Evolutionary conservation across 2,888 invertebrate genomes (phyloP).

Genomic region (Cantharis flavilabris): DNA sequence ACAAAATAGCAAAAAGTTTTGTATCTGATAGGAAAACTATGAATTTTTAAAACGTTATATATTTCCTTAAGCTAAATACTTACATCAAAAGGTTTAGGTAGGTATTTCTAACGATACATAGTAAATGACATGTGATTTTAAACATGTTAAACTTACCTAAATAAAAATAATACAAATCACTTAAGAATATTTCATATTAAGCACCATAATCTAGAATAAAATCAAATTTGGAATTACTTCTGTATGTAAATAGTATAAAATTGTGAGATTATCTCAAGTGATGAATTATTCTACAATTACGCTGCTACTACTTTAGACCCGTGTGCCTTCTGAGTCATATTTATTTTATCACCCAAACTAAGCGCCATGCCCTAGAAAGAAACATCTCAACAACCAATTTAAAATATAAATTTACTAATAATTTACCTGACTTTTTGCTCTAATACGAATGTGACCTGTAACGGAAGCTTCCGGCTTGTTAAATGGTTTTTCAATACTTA

Average conservation of each 20-base stretch:
- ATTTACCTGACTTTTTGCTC: conserved; percentile 95
- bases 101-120: background rate
- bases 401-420: conserved; percentile 13
- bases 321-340: conserved; percentile 80
- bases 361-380: conserved; percentile 91
- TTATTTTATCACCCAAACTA: conserved; percentile 97
- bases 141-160: background rate
- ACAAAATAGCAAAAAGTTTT: too few species aligned
- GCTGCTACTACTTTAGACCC: conserved; percentile 56
- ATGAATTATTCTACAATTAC: conserved; percentile 31
- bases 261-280: conserved; percentile 8
- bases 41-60: background rate
- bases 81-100: background rate
- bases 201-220: background rate
- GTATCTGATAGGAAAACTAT: background rate
- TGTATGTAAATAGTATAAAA: background rate
- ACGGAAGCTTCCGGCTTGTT: conserved; percentile 88
- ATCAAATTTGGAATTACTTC: background rate
- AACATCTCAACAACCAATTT: background rate
- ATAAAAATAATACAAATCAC: background rate
- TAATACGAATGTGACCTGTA: conserved; percentile 94
- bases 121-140: background rate
- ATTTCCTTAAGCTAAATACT: background rate
- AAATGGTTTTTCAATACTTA: conserved; percentile 95
- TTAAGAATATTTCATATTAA: background rate